A percentile compares a stretch with the other conserved stretches of the same genome.
Conservation (phyloP, 2,113 vertebrate genomes). For the Odocoileus hemionus region DNA sequence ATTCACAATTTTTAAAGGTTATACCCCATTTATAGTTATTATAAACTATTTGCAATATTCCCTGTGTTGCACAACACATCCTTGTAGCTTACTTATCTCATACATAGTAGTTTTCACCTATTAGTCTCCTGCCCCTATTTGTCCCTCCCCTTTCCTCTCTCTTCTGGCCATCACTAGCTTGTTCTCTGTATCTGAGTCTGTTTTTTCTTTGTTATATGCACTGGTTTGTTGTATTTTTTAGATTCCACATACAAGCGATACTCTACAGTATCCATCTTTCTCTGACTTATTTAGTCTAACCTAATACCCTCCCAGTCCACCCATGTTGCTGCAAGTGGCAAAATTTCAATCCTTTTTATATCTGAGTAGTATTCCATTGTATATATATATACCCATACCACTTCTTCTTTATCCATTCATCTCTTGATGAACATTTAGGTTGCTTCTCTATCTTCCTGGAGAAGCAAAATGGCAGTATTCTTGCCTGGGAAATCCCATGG, state of each 20-base stretch:
- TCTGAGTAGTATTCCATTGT: background rate
- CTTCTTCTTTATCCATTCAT: background rate
- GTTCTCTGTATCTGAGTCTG: background rate
- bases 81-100: background rate
- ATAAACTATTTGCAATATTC: background rate
- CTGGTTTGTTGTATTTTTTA: background rate
- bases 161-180: background rate
- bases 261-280: background rate
- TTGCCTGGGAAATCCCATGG: background rate
- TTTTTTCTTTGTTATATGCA: background rate
- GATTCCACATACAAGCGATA: background rate
- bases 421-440: background rate
- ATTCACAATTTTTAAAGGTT: background rate
- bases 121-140: background rate
- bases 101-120: too few relatives aligned
- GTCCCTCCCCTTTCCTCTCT: background rate
- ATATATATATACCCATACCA: background rate
- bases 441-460: background rate
- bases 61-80: background rate
- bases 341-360: background rate
- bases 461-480: background rate
- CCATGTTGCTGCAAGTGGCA: background rate
- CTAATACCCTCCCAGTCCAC: background rate
- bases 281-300: background rate
- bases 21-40: background rate